Conservation (phyloP, 2,888 invertebrate species). For the Heliconius ethilla region DNA sequence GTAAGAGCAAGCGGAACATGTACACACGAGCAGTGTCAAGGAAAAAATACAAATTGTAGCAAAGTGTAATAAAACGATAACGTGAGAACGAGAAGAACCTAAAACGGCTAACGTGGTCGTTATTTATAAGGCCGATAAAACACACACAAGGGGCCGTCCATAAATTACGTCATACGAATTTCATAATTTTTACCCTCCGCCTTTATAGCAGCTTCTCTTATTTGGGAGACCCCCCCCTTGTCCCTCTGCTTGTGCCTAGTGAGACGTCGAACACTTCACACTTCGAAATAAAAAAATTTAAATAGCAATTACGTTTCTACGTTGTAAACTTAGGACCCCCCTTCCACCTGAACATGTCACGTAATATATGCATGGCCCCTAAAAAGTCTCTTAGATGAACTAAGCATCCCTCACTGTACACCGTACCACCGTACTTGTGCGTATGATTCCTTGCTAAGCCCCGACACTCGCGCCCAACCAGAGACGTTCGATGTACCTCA, state of each 20-base stretch:
- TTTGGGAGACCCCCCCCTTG: not conserved
- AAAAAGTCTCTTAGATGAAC: constrained; percentile 59
- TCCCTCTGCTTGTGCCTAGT: not conserved
- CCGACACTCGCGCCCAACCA: not conserved
- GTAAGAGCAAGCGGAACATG: constrained; percentile 48
- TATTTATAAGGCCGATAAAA: constrained; percentile 26
- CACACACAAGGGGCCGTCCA: constrained; percentile 52
- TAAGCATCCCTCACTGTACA: constrained; percentile 69
- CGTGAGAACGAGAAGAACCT: constrained; percentile 27
- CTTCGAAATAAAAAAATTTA: not conserved
- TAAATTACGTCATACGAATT: not conserved
- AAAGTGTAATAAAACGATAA: constrained; percentile 36
- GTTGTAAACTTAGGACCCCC: not conserved
- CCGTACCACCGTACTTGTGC: constrained; percentile 50
- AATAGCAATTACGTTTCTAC: not conserved
- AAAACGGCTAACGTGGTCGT: constrained; percentile 32
- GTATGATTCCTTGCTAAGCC: constrained; percentile 41
- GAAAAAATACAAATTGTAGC: constrained; percentile 39
- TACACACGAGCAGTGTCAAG: constrained; percentile 40
- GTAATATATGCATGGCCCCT: not conserved
- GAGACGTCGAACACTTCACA: not conserved
- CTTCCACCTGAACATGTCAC: not conserved
- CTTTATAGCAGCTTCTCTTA: not conserved
- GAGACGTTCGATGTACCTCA: constrained; percentile 11
- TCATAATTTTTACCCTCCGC: not conserved